Evolutionary conservation across 2,113 vertebrate species (phyloP), one percentile per base, ranked within the genome.

Genomic region (Peromyscus leucopus): DNA sequence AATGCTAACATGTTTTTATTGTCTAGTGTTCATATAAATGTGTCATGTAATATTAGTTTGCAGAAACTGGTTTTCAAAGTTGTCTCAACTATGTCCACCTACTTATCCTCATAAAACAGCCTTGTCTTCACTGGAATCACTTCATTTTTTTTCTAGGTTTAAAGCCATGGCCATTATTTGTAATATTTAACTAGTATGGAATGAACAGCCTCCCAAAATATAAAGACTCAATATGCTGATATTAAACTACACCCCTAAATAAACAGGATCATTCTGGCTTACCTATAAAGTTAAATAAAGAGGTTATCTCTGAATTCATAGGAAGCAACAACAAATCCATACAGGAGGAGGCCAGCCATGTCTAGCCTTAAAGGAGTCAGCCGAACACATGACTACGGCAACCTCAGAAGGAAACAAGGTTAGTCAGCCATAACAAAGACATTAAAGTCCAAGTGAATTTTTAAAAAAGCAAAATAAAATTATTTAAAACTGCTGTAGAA

Each of bases 371-470:
- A 91, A 89, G 36, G 26, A 84, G 42, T 87, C 91, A 72, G 24
- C 19, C 12, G 72, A 95, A 83, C 65, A 19, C 84, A 71, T 48
- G 80, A 94, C 28, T 48, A 89, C 6, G 69, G 46, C 36, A 97
- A 80, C 8, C 22, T 94, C 51, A 86, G n/a, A 67, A 92, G 36
- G 90, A 96, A 94, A 97, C 21, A 83, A 97, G 95, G 79, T 96
- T 94, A 96, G 36, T 24, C 28, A 92, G 79, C 90, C 94, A 95
- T 96, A 95, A 97, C 93, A 97, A 91, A 74, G 90, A 63, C 75
- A 96, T 97, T 97, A 96, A 84, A 96, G 97, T 97, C 21, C 61
- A 97, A 96, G 91, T 85, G 63, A 96, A 97, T 55, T 55, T 97
- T 97, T 94, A 74, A 93, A 83, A 92, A 84, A 59, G 55, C 55